Evolutionary conservation across 2,888 invertebrate species (phyloP), one percentile per base, ranked within the genome.

Genomic region (Drosophila affinis): DNA sequence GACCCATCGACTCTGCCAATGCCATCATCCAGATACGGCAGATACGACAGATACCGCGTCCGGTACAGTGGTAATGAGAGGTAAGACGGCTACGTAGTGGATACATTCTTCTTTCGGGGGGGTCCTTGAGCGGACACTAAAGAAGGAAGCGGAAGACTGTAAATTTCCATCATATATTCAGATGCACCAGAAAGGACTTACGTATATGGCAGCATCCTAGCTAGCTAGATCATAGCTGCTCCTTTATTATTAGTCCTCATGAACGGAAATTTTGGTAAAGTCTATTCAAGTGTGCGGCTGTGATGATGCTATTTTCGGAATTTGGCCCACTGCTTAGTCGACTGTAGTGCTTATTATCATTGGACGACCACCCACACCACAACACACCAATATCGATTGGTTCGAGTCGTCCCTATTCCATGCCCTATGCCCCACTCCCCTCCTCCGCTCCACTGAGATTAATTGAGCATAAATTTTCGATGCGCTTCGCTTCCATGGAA

Each of bases 391-490:
- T 34, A 67, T 48, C 59, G 65, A 74, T 63, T 39, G 39, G 39
- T 5, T 74, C 54, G 32, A 48, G 21, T 29, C 29, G 29, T 9
- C 48, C 44, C 47, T 65, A 55, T 58, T 10, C 14, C 27, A 21
- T 27, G 27, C 29, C 9, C 29, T 6, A 21, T 27, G 27, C 6
- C 27, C 27, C 27, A 21, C 7, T 7, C 27, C 27, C 29, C 29
- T 29, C 24, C 24, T 61, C 57, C 61, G 76, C 78, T 72, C 58
- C 39, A 59, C 62, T 24, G 68, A 62, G 75, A 75, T 77, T 75
- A 77, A 78, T 77, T 77, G 78, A 72, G 77, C 76, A 75, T 78
- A 68, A 53, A 72, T 77, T 77, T 72, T 61, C 63, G 62, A 75
- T 69, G 72, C 54, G 59, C 59, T 49, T 48, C 54, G 59, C 57